These are phyloP conservation scores for Oenanthe oenanthe DNA, from an alignment of 2,113 vertebrate species.

Conservation along the genomic window DNA sequence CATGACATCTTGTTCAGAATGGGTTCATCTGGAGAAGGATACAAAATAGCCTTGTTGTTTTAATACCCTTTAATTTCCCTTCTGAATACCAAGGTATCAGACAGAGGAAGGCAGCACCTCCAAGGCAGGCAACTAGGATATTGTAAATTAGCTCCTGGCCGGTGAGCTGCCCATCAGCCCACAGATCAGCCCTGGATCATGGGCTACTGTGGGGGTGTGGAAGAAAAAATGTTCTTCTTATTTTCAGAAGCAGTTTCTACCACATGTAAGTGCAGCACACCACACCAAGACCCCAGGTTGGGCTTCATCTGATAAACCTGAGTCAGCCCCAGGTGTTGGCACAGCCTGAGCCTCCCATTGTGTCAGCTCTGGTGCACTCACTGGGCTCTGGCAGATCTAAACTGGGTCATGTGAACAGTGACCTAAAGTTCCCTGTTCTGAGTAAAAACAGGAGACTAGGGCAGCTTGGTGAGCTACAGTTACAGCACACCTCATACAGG, in stretches of 20 bases:
- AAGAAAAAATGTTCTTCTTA: background rate
- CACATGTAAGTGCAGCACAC: background rate
- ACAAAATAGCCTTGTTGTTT: background rate
- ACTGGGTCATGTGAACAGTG: background rate
- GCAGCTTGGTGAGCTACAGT: background rate
- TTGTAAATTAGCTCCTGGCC: background rate
- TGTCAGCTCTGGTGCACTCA: background rate
- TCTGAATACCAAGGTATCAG: background rate
- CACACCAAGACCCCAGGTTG: background rate
- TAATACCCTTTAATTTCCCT: conserved; percentile 1
- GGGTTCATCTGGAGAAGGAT: background rate
- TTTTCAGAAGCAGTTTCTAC: background rate
- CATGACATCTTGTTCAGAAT: background rate
- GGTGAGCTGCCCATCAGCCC: background rate
- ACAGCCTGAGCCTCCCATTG: accelerated
- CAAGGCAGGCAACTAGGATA: background rate
- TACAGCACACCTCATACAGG: accelerated
- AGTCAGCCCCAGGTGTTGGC: background rate
- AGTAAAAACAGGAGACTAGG: background rate
- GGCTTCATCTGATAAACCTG: background rate
- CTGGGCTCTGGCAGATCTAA: background rate
- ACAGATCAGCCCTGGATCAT: background rate
- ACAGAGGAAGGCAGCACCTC: background rate
- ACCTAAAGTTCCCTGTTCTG: background rate
- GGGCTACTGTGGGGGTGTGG: background rate